These are phyloP conservation scores for Solea solea DNA, from an alignment of 2,113 vertebrate species.

Conservation along the genomic window DNA sequence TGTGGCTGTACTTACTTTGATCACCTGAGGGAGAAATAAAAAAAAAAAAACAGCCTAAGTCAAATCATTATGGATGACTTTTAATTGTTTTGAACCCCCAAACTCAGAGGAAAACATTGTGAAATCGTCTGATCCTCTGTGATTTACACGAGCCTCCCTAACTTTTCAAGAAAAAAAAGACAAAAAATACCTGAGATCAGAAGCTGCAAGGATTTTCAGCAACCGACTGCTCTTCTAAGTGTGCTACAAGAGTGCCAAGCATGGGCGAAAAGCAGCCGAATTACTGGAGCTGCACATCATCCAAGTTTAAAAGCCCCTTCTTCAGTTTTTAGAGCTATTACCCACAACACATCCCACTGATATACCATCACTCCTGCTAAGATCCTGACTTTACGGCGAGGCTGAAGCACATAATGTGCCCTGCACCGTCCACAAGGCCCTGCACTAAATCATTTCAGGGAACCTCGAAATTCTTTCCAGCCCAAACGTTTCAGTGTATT, in stretches of 20 bases:
- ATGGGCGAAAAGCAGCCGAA: not conserved
- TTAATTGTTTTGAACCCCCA: too few species aligned
- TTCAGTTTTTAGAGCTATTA: slow-evolving; percentile 15
- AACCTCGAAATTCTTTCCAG: not conserved
- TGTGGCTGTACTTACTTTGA: too few species aligned
- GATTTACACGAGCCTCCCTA: too few species aligned
- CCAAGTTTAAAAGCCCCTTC: not conserved
- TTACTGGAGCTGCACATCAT: not conserved
- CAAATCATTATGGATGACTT: too few species aligned
- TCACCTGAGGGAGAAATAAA: too few species aligned
- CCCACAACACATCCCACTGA: slow-evolving; percentile 27
- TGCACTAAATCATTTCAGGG: slow-evolving; percentile 17
- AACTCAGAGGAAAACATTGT: too few species aligned
- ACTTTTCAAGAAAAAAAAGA: too few species aligned
- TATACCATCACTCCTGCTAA: slow-evolving; percentile 17
- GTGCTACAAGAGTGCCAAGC: slow-evolving; percentile 10
- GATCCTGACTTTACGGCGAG: slow-evolving; percentile 13
- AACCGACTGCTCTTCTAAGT: slow-evolving; percentile 9
- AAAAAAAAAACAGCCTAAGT: too few species aligned
- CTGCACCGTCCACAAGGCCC: not conserved
- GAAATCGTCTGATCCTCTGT: too few species aligned
- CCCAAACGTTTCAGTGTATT: slow-evolving; percentile 13
- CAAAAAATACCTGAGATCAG: too few species aligned
- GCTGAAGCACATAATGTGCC: slow-evolving; percentile 20
- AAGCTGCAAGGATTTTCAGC: not conserved